These are phyloP conservation scores for Astropecten irregularis DNA, from an alignment of 53 echinoderm and acorn worm genomes.

Conservation along the genomic window DNA sequence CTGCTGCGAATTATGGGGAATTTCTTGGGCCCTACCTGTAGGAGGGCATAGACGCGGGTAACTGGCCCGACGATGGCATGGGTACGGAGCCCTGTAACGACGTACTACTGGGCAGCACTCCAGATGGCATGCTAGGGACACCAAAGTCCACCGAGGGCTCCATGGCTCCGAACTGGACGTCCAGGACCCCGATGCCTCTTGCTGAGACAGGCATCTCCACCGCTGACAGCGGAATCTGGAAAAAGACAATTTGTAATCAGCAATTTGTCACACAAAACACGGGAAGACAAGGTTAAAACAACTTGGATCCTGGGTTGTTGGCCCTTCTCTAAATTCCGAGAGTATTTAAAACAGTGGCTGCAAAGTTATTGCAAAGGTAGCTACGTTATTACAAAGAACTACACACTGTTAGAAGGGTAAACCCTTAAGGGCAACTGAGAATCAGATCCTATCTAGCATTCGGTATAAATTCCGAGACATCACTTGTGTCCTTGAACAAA, in stretches of 20 bases:
- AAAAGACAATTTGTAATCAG: not conserved
- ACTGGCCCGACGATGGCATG: constrained; percentile 61
- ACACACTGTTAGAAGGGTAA: no score
- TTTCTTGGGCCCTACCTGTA: constrained; percentile 48
- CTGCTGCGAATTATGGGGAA: no score
- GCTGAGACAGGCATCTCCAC: constrained; percentile 97
- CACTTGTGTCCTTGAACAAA: no score
- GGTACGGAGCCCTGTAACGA: constrained; percentile 69
- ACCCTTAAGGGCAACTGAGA: no score
- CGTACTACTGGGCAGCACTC: constrained; percentile 52
- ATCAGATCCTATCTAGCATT: no score
- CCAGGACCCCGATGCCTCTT: constrained; percentile 85
- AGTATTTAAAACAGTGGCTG: no score
- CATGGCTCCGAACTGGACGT: constrained; percentile 98
- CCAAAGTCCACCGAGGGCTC: constrained; percentile 89
- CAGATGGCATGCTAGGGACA: constrained; percentile 59
- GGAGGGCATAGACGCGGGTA: constrained; percentile 32
- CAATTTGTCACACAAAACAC: no score
- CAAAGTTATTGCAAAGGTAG: no score
- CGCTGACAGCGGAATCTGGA: constrained; percentile 92
- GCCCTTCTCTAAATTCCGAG: no score
- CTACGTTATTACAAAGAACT: no score
- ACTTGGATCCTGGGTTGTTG: no score
- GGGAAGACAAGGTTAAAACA: not conserved
- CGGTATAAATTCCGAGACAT: no score